Evolutionary conservation across 2,797 vertebrate species (phyloP).

Genomic region (Myripristis jacobus): DNA sequence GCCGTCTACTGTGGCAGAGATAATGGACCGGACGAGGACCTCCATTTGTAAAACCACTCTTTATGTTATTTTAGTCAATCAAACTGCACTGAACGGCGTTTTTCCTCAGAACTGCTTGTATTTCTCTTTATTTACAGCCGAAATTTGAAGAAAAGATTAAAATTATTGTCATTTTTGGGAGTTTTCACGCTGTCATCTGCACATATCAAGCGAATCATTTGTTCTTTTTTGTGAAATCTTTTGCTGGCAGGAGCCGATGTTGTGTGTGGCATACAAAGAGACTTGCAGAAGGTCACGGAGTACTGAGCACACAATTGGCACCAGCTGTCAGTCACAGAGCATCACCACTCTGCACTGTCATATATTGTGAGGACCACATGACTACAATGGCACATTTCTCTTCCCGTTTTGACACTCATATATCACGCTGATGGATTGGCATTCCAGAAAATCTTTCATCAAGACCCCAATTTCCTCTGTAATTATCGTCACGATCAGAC

Average conservation of each 20-base stretch:
- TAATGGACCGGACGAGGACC: constrained; percentile 48
- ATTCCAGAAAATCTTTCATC: constrained; percentile 55
- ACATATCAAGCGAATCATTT: constrained; percentile 48
- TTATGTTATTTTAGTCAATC: constrained; percentile 63
- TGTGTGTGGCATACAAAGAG: constrained; percentile 46
- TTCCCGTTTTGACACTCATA: constrained; percentile 55
- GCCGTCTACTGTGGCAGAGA: constrained; percentile 30
- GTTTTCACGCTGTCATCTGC: constrained; percentile 49
- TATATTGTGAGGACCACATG: constrained; percentile 47
- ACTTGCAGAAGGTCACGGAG: constrained; percentile 68
- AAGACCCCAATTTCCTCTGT: constrained; percentile 55
- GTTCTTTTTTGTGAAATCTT: constrained; percentile 50
- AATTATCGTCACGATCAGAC: constrained; percentile 60
- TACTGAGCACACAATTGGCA: constrained; percentile 66
- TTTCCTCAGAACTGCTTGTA: constrained; percentile 43
- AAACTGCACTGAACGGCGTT: constrained; percentile 41
- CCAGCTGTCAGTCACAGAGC: constrained; percentile 62
- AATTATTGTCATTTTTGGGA: constrained; percentile 61
- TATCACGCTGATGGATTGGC: constrained; percentile 66
- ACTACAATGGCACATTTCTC: constrained; percentile 61
- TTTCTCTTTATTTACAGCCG: constrained; percentile 38
- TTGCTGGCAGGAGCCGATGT: constrained; percentile 34
- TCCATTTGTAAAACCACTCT: constrained; percentile 52
- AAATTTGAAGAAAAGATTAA: constrained; percentile 63
- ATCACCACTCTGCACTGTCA: constrained; percentile 44